phyloP scores from a whole-genome alignment of 64 coral and sea anemone genomes.

The Montipora foliosa region DNA sequence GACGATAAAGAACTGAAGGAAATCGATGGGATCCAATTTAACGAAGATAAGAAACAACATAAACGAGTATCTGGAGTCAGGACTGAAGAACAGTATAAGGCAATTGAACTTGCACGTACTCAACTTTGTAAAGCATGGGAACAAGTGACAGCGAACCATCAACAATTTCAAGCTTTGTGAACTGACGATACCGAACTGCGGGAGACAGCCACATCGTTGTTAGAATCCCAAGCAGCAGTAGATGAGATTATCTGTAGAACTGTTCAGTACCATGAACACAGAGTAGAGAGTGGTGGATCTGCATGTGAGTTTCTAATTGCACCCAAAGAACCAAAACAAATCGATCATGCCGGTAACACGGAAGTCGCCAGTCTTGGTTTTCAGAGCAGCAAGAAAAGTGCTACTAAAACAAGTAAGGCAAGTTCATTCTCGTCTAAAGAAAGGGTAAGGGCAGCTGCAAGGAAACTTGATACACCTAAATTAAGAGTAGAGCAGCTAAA shows the following conservation, averaged over 20 bases:
- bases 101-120: not conserved
- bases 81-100: not conserved
- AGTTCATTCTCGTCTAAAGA: not conserved
- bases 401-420: not conserved
- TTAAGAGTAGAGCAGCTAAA: constrained; percentile 22
- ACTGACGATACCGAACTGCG: constrained; percentile 10
- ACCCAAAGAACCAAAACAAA: not conserved
- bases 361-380: not conserved
- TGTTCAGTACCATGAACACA: not conserved
- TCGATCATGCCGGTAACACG: not conserved
- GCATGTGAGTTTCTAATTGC: not conserved
- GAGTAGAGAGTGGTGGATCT: not conserved
- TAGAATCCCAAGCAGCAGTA: constrained; percentile 19
- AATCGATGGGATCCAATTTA: not conserved
- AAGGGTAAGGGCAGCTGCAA: not conserved
- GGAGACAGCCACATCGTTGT: constrained; percentile 18
- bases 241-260: not conserved
- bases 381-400: not conserved
- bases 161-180: constrained; percentile 10
- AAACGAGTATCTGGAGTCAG: not conserved
- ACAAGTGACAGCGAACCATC: constrained; percentile 16
- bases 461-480: not conserved
- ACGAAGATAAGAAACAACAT: constrained; percentile 31
- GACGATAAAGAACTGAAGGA: constrained; percentile 27
- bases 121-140: constrained; percentile 25